Evolutionary conservation across 2,797 vertebrate genomes (phyloP).

Genomic region (Psittacula echo): DNA sequence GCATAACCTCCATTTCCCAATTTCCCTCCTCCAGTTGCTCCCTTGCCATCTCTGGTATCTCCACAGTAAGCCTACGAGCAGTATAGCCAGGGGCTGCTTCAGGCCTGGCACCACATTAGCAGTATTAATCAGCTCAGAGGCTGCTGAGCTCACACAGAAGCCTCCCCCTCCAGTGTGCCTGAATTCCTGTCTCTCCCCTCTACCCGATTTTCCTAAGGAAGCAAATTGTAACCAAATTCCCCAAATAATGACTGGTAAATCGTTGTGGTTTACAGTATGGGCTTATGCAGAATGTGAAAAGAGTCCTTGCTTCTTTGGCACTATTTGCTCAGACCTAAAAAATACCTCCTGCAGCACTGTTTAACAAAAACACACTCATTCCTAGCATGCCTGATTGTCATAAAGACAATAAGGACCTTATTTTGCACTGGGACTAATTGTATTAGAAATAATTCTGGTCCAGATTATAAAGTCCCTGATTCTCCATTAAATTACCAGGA

Average conservation of each 20-base stretch:
- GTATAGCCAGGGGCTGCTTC: rapidly evolving
- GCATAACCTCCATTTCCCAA: not conserved
- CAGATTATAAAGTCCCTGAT: not conserved
- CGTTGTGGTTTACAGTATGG: not conserved
- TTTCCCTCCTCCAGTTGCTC: not conserved
- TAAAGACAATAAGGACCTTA: not conserved
- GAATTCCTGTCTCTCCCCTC: not conserved
- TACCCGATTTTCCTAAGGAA: not conserved
- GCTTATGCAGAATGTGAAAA: not conserved
- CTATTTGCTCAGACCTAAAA: not conserved
- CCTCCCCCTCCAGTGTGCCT: rapidly evolving
- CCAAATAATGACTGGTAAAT: not conserved
- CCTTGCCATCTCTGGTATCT: not conserved
- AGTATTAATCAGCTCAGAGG: not conserved
- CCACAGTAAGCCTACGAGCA: not conserved
- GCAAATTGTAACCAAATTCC: not conserved
- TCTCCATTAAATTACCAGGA: not conserved
- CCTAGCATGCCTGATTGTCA: not conserved
- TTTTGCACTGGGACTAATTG: not conserved
- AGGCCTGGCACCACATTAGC: rapidly evolving
- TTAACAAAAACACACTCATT: not conserved
- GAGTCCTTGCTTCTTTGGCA: not conserved
- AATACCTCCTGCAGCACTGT: not conserved
- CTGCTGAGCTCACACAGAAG: not conserved
- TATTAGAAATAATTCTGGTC: not conserved